Evolutionary conservation across 2,113 vertebrate genomes (phyloP).

Genomic region (Aegithalos caudatus): DNA sequence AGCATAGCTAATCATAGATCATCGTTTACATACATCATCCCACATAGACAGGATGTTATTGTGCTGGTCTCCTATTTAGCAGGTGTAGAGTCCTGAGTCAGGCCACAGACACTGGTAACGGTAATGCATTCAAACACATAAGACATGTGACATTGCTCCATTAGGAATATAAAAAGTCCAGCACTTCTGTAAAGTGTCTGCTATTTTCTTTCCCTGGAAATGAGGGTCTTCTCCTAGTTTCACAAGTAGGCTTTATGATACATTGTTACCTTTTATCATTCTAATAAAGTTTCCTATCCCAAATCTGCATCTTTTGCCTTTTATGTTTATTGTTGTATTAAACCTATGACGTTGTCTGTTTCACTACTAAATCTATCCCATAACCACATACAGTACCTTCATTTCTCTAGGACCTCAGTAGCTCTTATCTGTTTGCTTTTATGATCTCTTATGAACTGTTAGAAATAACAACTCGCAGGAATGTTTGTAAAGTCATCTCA

Average conservation of each 20-base stretch:
- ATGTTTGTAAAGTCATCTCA: constrained; percentile 65
- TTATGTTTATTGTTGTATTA: constrained; percentile 54
- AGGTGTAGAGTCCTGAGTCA: not conserved
- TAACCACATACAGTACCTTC: constrained; percentile 62
- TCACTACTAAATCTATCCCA: constrained; percentile 60
- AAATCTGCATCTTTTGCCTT: constrained; percentile 59
- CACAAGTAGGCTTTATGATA: not conserved
- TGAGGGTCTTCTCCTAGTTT: not conserved
- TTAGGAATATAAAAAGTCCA: not conserved
- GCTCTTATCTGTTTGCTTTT: constrained; percentile 69
- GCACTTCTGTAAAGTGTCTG: not conserved
- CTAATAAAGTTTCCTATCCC: constrained; percentile 50
- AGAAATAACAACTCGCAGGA: constrained; percentile 68
- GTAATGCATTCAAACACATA: not conserved
- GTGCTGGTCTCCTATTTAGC: not conserved
- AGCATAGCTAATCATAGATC: constrained; percentile 9
- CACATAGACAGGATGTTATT: not conserved
- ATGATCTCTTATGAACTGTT: constrained; percentile 67
- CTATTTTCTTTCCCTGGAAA: not conserved
- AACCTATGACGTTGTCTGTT: not conserved
- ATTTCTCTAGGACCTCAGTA: constrained; percentile 65
- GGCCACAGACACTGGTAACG: not conserved
- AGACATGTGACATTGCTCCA: not conserved
- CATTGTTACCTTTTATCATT: constrained; percentile 25
- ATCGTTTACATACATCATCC: constrained; percentile 1